phyloP scores from a whole-genome alignment of 2,113 vertebrate genomes.

The Peucedramus taeniatus region DNA sequence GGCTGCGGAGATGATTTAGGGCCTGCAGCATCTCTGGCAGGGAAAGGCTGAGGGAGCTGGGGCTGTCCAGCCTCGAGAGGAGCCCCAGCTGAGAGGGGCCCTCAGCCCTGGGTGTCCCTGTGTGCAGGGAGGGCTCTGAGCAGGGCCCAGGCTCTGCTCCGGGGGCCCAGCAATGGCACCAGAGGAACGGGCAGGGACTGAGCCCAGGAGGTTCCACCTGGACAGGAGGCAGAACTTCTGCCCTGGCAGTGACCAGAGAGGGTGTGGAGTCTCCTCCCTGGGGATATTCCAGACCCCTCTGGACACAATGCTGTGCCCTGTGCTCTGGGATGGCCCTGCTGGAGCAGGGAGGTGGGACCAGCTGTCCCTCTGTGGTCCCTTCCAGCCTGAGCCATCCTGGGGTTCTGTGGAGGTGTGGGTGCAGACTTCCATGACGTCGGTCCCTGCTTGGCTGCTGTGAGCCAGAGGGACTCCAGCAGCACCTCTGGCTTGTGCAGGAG shows the following conservation, averaged over 20 bases:
- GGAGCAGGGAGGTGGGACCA: not conserved
- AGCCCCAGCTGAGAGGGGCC: not conserved
- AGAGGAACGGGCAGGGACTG: not conserved
- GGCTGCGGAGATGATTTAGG: not conserved
- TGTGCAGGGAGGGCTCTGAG: not conserved
- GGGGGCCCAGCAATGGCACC: not conserved
- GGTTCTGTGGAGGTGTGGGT: not conserved
- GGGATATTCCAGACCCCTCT: rapidly evolving
- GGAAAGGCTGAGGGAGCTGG: not conserved
- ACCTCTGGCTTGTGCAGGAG: not conserved
- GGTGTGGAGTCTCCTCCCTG: not conserved
- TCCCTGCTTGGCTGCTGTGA: not conserved
- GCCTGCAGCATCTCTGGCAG: not conserved
- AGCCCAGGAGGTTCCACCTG: not conserved
- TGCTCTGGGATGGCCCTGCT: not conserved
- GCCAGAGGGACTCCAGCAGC: not conserved
- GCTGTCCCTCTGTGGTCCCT: not conserved
- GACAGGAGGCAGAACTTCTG: not conserved
- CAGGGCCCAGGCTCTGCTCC: not conserved
- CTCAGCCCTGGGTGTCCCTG: not conserved
- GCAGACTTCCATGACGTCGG: rapidly evolving
- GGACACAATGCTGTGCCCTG: not conserved
- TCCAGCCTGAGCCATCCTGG: not conserved
- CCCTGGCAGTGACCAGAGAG: not conserved
- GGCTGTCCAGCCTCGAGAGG: not conserved